A percentile compares a stretch with the other conserved stretches of the same genome.
Conservation (phyloP, 2,113 vertebrate species). For the Semicossyphus pulcher region DNA sequence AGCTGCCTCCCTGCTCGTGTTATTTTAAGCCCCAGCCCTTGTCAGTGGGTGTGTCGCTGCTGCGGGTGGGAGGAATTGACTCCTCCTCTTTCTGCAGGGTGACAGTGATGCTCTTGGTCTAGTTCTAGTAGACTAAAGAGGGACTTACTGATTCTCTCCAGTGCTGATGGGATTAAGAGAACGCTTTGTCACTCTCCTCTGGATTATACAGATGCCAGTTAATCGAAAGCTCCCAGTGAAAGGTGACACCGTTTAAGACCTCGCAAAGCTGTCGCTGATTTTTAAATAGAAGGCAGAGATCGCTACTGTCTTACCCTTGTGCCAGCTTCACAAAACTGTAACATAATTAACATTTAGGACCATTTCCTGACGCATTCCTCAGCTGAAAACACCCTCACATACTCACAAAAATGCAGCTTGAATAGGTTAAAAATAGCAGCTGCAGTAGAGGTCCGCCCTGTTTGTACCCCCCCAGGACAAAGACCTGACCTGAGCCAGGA, state of each 20-base stretch:
- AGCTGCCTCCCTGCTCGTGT: conserved; percentile 62
- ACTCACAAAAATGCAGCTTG: conserved; percentile 13
- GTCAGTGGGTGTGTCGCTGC: conserved; percentile 52
- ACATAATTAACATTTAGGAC: not conserved
- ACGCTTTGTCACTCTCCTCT: conserved; percentile 65
- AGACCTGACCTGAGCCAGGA: conserved; percentile 66
- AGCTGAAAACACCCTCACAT: conserved; percentile 5
- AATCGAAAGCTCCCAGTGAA: conserved; percentile 51
- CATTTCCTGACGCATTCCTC: conserved; percentile 2
- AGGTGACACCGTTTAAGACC: conserved; percentile 36
- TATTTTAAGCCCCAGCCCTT: conserved; percentile 67
- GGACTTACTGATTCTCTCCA: conserved; percentile 42
- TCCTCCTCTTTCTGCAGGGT: conserved; percentile 46
- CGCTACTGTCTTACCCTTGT: conserved; percentile 1
- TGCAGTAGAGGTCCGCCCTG: conserved; percentile 41
- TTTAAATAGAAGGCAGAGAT: conserved; percentile 31
- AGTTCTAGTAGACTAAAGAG: conserved; percentile 46
- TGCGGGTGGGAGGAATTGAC: conserved; percentile 47
- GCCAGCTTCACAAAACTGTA: not conserved
- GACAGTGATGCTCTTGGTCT: conserved; percentile 53
- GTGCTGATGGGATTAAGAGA: conserved; percentile 56
- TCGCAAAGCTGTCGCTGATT: conserved; percentile 33
- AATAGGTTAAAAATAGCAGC: conserved; percentile 61
- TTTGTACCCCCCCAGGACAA: conserved; percentile 65
- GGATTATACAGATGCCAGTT: conserved; percentile 70